phyloP scores from a whole-genome alignment of 2,888 invertebrate species.

The Spialia ferax region DNA sequence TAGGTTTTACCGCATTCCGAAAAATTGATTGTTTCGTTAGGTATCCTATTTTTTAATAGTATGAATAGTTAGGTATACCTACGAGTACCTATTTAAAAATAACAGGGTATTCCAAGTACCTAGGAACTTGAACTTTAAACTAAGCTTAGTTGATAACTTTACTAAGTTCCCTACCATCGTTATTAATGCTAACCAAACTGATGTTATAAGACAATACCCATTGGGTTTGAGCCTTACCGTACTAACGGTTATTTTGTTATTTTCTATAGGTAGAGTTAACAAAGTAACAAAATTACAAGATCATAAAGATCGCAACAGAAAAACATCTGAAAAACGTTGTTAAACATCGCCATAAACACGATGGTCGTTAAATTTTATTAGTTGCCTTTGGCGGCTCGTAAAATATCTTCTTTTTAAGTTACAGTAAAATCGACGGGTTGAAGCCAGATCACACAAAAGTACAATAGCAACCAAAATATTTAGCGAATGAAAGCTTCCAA shows the following conservation, averaged over 20 bases:
- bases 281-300: slow-evolving; percentile 41
- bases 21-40: too few relatives aligned
- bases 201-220: slow-evolving; percentile 18
- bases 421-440: slow-evolving; percentile 70
- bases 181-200: slow-evolving; percentile 26
- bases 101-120: too few relatives aligned
- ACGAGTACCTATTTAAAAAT: too few relatives aligned
- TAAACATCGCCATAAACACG: slow-evolving; percentile 71
- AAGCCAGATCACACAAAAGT: slow-evolving; percentile 56
- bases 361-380: slow-evolving; percentile 69
- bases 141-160: not conserved
- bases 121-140: too few relatives aligned
- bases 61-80: too few relatives aligned
- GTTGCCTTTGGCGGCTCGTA: slow-evolving; percentile 75
- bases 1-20: too few relatives aligned
- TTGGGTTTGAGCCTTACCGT: slow-evolving; percentile 43
- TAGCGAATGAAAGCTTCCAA: slow-evolving; percentile 60
- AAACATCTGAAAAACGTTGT: slow-evolving; percentile 61
- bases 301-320: slow-evolving; percentile 47
- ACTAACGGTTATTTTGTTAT: slow-evolving; percentile 59
- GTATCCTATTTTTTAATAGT: too few relatives aligned
- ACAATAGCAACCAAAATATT: slow-evolving; percentile 66
- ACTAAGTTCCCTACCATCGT: not conserved
- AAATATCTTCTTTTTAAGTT: slow-evolving; percentile 62
- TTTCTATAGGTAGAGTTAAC: slow-evolving; percentile 48